Evolutionary conservation across 2,888 invertebrate genomes (phyloP).

Genomic region (Tinea semifulvella): DNA sequence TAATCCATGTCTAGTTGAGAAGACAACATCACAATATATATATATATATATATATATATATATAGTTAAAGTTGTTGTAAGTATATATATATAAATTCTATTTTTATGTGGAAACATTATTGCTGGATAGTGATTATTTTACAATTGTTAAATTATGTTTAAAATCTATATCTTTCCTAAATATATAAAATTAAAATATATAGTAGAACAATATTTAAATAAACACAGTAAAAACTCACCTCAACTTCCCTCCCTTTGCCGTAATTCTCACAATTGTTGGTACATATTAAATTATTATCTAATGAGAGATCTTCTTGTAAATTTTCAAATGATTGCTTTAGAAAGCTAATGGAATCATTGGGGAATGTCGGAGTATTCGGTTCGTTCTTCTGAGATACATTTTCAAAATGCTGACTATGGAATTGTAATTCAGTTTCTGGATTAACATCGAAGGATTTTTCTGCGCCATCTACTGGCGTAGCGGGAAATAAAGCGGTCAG

Average conservation of each 20-base stretch:
- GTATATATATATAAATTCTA: too few relatives aligned
- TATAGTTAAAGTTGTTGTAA: too few relatives aligned
- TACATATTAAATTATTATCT: neutral
- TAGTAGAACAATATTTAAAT: neutral
- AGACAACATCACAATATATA: too few relatives aligned
- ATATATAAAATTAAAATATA: too few relatives aligned
- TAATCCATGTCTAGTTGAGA: too few relatives aligned
- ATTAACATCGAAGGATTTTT: constrained; percentile 1
- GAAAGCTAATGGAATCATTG: neutral
- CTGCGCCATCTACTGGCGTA: neutral
- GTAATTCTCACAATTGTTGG: constrained; percentile 2
- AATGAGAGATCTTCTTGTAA: neutral
- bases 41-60: too few relatives aligned
- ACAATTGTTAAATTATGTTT: too few relatives aligned
- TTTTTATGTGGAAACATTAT: too few relatives aligned
- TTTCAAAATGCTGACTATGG: constrained; percentile 49
- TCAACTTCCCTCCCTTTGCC: constrained; percentile 6
- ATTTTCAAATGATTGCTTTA: constrained; percentile 4
- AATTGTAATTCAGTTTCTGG: constrained; percentile 38
- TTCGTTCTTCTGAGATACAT: constrained; percentile 11
- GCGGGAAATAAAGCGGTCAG: constrained; percentile 40
- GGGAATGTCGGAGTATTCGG: neutral
- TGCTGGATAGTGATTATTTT: too few relatives aligned
- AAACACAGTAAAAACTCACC: neutral
- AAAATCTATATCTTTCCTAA: too few relatives aligned